Evolutionary conservation across 2,797 vertebrate species (phyloP).

Genomic region (Gallinago stenura): DNA sequence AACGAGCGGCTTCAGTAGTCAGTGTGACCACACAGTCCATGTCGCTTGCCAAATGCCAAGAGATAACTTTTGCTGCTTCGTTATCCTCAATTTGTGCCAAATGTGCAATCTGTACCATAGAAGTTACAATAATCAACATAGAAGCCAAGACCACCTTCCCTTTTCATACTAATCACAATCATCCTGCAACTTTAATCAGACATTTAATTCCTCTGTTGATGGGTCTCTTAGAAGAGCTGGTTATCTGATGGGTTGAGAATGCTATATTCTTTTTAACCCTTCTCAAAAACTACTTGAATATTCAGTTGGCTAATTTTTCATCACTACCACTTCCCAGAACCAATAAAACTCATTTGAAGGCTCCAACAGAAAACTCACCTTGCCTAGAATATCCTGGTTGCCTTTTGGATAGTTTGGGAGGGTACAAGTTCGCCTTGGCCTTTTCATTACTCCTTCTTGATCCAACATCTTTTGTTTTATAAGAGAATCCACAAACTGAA

Average conservation of each 20-base stretch:
- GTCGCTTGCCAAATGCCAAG: slow-evolving; percentile 90
- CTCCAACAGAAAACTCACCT: slow-evolving; percentile 79
- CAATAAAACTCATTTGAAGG: neutral
- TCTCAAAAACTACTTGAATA: neutral
- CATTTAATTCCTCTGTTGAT: neutral
- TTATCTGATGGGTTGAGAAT: neutral
- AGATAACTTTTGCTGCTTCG: slow-evolving; percentile 87
- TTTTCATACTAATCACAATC: neutral
- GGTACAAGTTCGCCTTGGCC: slow-evolving; percentile 82
- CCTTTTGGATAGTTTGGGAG: slow-evolving; percentile 79
- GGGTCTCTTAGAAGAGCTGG: neutral
- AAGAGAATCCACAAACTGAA: slow-evolving; percentile 75
- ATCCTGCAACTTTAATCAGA: neutral
- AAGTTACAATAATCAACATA: neutral
- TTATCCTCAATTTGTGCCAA: slow-evolving; percentile 88
- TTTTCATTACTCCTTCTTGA: slow-evolving; percentile 68
- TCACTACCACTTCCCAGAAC: neutral
- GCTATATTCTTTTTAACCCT: neutral
- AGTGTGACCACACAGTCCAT: slow-evolving; percentile 93
- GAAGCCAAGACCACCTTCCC: neutral
- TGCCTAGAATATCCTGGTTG: slow-evolving; percentile 88
- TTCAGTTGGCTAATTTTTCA: neutral
- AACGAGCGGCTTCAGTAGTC: slow-evolving; percentile 84
- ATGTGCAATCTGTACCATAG: slow-evolving; percentile 86
- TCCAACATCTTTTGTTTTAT: slow-evolving; percentile 76